A percentile compares a stretch with the other conserved stretches of the same genome.
phyloP scores from a whole-genome alignment of 1,140 invertebrate genomes.

The Trachymyrmex septentrionalis region DNA sequence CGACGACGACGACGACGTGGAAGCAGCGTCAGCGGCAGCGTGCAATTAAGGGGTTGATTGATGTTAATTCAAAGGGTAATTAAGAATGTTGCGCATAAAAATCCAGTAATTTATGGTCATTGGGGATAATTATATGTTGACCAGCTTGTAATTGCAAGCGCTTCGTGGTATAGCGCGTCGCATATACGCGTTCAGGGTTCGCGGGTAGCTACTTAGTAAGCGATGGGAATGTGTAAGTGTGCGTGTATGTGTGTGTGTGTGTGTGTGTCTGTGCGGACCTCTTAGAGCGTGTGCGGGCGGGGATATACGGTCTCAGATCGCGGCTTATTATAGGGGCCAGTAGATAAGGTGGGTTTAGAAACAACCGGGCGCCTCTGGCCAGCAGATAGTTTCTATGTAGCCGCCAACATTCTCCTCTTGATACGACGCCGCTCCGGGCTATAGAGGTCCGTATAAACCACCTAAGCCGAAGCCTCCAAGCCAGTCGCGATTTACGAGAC shows the following conservation, averaged over 20 bases:
- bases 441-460: conserved; percentile 64
- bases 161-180: conserved; percentile 74
- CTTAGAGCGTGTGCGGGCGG: conserved; percentile 63
- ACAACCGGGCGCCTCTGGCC: conserved; percentile 81
- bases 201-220: conserved; percentile 69
- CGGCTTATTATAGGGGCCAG: conserved; percentile 85
- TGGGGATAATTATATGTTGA: conserved; percentile 87
- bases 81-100: conserved; percentile 87
- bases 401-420: conserved; percentile 70
- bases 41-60: conserved; percentile 87
- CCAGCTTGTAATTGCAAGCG: conserved; percentile 87
- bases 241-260: too few relatives aligned
- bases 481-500: conserved; percentile 75
- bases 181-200: conserved; percentile 69
- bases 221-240: conserved; percentile 22
- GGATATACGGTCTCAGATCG: conserved; percentile 84
- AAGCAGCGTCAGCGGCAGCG: conserved; percentile 79
- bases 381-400: conserved; percentile 75
- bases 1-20: conserved; percentile 23
- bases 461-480: conserved; percentile 52
- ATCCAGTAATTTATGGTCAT: conserved; percentile 87
- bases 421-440: conserved; percentile 57
- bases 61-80: conserved; percentile 88
- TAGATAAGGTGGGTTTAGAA: conserved; percentile 84
- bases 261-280: conserved; percentile 46